phyloP scores from a whole-genome alignment of 2,113 vertebrate species.

The Stercorarius parasiticus region DNA sequence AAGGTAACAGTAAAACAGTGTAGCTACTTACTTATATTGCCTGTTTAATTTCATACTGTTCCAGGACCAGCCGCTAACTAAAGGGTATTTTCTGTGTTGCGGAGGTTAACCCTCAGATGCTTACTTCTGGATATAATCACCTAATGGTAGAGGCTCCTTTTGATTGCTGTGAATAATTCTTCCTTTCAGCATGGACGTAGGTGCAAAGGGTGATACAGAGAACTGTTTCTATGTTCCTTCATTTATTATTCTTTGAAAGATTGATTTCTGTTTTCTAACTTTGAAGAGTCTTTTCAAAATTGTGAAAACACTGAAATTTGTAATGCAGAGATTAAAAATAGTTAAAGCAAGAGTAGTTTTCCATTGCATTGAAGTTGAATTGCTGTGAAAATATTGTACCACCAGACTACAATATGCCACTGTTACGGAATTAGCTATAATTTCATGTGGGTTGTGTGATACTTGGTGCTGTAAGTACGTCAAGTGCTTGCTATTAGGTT shows the following conservation, averaged over 20 bases:
- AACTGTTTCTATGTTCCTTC: not conserved
- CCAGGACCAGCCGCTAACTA: not conserved
- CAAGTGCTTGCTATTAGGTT: not conserved
- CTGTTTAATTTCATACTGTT: not conserved
- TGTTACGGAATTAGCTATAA: not conserved
- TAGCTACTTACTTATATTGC: fast-evolving
- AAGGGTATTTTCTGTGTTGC: not conserved
- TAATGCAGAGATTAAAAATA: not conserved
- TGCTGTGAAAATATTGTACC: not conserved
- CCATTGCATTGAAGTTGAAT: not conserved
- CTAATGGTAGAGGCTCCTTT: not conserved
- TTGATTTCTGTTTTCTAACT: not conserved
- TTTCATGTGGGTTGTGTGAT: not conserved
- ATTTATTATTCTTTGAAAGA: not conserved
- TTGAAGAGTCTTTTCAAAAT: not conserved
- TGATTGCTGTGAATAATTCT: not conserved
- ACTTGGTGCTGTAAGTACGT: not conserved
- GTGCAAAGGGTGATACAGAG: not conserved
- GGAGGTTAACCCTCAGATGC: not conserved
- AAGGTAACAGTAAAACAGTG: not conserved
- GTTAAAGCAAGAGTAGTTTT: not conserved
- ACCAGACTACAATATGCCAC: not conserved
- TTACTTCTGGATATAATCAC: not conserved
- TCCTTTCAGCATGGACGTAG: not conserved
- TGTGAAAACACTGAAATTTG: not conserved